Conservation (phyloP, 2,113 vertebrate genomes). For the Phoxinus phoxinus region DNA sequence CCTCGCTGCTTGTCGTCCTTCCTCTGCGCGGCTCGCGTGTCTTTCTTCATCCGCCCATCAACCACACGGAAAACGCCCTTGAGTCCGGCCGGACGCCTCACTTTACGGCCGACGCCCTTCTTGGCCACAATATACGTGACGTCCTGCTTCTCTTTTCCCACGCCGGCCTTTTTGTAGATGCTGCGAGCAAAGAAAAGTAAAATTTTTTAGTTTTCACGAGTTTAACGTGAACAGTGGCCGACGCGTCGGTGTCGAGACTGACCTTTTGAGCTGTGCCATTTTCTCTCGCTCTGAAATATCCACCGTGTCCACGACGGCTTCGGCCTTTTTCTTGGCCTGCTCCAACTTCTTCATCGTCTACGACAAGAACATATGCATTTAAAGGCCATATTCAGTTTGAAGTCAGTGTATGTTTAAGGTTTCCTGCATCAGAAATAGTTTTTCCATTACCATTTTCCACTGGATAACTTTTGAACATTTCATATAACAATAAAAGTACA, state of each 20-base stretch:
- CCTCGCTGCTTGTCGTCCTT: conserved; percentile 76
- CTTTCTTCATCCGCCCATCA: conserved; percentile 93
- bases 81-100: conserved; percentile 85
- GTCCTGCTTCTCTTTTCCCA: conserved; percentile 92
- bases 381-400: not conserved
- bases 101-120: conserved; percentile 85
- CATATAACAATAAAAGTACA: too few relatives aligned
- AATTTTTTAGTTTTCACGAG: not conserved
- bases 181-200: conserved; percentile 64
- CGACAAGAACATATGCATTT: not conserved
- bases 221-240: not conserved
- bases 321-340: conserved; percentile 93
- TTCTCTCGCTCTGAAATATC: conserved; percentile 95
- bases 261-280: conserved; percentile 90
- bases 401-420: not conserved
- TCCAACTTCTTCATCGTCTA: conserved; percentile 96
- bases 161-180: conserved; percentile 94
- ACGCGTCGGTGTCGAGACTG: not conserved
- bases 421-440: not conserved
- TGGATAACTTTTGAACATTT: not conserved
- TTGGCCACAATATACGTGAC: conserved; percentile 92
- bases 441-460: too few relatives aligned
- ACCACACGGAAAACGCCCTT: conserved; percentile 94
- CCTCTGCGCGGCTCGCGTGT: conserved; percentile 81
- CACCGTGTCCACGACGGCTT: conserved; percentile 91